These are phyloP conservation scores for Azemiops feae DNA, from an alignment of 2,113 vertebrate species.

Conservation along the genomic window DNA sequence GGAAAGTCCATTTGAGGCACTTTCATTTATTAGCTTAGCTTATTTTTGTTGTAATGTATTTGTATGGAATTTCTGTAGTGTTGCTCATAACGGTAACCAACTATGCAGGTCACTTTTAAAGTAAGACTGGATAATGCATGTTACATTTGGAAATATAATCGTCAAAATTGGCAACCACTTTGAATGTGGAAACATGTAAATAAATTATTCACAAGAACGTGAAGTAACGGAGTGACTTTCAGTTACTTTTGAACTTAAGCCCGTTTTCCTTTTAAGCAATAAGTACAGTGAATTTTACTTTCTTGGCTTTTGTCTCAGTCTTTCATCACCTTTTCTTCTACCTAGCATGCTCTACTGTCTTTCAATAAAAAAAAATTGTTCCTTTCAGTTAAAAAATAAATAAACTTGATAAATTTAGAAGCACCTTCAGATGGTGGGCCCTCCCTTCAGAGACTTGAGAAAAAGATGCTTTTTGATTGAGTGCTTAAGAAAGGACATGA, in stretches of 20 bases:
- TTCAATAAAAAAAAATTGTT: neutral
- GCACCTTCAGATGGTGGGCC: neutral
- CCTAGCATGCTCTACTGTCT: neutral
- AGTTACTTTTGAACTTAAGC: neutral
- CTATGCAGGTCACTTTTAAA: neutral
- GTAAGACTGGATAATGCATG: neutral
- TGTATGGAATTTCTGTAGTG: rapidly evolving
- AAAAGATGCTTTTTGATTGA: neutral
- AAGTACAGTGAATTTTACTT: neutral
- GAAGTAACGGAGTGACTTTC: neutral
- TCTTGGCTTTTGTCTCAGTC: neutral
- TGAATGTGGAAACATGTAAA: neutral
- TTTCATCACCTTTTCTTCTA: neutral
- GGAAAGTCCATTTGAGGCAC: neutral
- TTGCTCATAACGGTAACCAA: neutral
- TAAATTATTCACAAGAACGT: neutral
- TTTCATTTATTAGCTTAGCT: rapidly evolving
- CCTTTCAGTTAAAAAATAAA: neutral
- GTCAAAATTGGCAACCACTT: neutral
- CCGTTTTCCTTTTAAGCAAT: neutral
- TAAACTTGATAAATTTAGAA: neutral
- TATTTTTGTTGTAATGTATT: neutral
- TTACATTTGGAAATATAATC: neutral
- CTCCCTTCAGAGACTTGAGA: neutral
- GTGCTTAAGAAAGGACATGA: neutral